A percentile compares a stretch with the other conserved stretches of the same genome.
These are phyloP conservation scores for Xestia sexstrigata DNA, from an alignment of 2,888 invertebrate genomes.

Conservation along the genomic window DNA sequence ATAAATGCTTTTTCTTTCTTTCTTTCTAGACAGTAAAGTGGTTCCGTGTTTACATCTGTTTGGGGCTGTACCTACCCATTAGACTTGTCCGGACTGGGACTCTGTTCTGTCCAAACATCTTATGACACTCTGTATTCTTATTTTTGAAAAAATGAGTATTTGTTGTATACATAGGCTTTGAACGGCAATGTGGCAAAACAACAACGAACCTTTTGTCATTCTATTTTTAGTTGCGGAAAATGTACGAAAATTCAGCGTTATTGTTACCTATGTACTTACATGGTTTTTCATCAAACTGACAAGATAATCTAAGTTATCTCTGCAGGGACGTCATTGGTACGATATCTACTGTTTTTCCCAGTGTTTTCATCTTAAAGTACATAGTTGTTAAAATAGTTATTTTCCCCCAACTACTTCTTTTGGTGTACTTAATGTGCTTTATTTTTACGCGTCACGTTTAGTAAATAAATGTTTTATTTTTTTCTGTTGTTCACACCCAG, in stretches of 20 bases:
- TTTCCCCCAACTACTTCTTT: background rate
- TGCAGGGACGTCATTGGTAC: background rate
- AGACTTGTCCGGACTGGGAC: background rate
- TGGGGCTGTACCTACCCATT: background rate
- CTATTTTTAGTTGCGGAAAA: slow-evolving; percentile 10
- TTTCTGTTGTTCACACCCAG: too few relatives aligned
- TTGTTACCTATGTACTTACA: background rate
- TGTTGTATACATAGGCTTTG: background rate
- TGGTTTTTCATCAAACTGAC: slow-evolving; percentile 23
- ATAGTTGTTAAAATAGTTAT: background rate
- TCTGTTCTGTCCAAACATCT: background rate
- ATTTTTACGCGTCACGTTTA: background rate
- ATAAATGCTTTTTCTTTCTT: too few relatives aligned
- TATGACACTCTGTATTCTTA: background rate
- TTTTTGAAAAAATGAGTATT: background rate
- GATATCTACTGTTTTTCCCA: background rate
- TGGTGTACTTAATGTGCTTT: background rate
- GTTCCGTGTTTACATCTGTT: too few relatives aligned
- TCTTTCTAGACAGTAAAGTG: too few relatives aligned
- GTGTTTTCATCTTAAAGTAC: background rate
- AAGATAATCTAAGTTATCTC: slow-evolving; percentile 23
- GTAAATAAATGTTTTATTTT: background rate
- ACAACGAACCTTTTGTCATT: background rate
- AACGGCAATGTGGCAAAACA: background rate
- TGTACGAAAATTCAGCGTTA: background rate